These are phyloP conservation scores for Tenthredo distinguenda DNA, from an alignment of 2,888 invertebrate genomes.

Conservation along the genomic window DNA sequence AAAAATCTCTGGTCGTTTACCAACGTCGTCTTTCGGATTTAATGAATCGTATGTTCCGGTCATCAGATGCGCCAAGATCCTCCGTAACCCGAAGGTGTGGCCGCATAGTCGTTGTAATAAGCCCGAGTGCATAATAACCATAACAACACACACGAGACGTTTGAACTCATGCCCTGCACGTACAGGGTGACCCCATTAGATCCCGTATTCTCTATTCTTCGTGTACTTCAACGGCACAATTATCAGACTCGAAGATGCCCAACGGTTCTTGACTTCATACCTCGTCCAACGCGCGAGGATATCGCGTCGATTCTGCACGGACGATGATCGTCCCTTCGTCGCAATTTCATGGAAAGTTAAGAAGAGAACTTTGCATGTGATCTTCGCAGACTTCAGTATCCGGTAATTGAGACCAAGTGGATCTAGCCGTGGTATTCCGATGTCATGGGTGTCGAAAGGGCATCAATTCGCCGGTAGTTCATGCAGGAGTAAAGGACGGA, in stretches of 20 bases:
- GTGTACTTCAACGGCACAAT: neutral
- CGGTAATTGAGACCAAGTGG: neutral
- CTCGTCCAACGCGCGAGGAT: neutral
- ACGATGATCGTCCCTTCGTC: neutral
- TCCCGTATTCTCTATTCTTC: neutral
- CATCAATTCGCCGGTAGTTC: constrained; percentile 30
- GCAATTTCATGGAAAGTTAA: neutral
- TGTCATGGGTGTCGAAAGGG: constrained; percentile 38
- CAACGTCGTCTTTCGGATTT: constrained; percentile 64
- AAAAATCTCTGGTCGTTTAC: constrained; percentile 53
- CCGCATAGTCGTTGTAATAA: constrained; percentile 18
- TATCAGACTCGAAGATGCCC: neutral
- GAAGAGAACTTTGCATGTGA: neutral
- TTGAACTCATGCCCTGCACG: neutral
- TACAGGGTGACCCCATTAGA: constrained; percentile 18
- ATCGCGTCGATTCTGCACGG: neutral
- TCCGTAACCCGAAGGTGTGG: constrained; percentile 51
- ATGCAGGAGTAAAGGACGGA: neutral
- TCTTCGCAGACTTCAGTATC: neutral
- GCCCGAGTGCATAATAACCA: constrained; percentile 12
- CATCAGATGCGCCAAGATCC: constrained; percentile 72
- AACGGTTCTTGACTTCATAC: neutral
- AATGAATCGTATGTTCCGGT: constrained; percentile 75
- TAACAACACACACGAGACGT: neutral
- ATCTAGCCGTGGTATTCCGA: neutral